Evolutionary conservation across 2,113 vertebrate genomes (phyloP).

Genomic region (Perccottus glenii): DNA sequence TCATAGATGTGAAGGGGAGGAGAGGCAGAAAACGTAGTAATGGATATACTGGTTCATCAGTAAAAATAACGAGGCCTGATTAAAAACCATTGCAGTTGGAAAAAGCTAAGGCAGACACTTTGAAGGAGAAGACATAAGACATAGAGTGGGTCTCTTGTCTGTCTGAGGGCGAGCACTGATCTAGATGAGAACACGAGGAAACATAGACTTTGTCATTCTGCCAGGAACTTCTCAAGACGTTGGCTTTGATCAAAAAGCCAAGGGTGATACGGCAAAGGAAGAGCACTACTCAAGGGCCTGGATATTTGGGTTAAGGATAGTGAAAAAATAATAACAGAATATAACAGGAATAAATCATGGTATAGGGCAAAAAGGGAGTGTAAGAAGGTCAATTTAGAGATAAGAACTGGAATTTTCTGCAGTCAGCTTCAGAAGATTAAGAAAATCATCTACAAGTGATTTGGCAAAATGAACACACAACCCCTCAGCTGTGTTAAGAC

Average conservation of each 20-base stretch:
- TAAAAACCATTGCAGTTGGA: slow-evolving; percentile 40
- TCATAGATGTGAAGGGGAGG: slow-evolving; percentile 54
- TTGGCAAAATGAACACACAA: slow-evolving; percentile 60
- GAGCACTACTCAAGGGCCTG: slow-evolving; percentile 24
- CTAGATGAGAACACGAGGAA: slow-evolving; percentile 45
- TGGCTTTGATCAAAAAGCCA: slow-evolving; percentile 36
- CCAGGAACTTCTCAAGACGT: slow-evolving; percentile 13
- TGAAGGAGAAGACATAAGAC: slow-evolving; percentile 16
- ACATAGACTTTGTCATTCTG: slow-evolving; percentile 20
- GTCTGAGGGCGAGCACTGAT: too few relatives aligned
- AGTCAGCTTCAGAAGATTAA: slow-evolving; percentile 43
- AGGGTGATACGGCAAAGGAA: background rate
- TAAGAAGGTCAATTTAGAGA: slow-evolving; percentile 1
- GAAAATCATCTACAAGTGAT: slow-evolving; percentile 51
- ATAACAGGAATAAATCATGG: slow-evolving; percentile 5
- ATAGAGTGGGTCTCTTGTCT: slow-evolving; percentile 17
- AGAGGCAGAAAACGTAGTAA: slow-evolving; percentile 26
- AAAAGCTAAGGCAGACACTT: slow-evolving; percentile 21
- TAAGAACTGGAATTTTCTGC: slow-evolving; percentile 22
- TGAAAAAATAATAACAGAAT: slow-evolving; percentile 43
- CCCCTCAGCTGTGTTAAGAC: slow-evolving; percentile 60
- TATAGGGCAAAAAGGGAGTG: slow-evolving; percentile 6
- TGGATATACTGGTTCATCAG: slow-evolving; percentile 58
- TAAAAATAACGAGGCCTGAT: slow-evolving; percentile 46
- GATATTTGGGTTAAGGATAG: slow-evolving; percentile 47